Evolutionary conservation across 2,113 vertebrate species (phyloP), one percentile per base, ranked within the genome.

Genomic region (Tringa solitaria): DNA sequence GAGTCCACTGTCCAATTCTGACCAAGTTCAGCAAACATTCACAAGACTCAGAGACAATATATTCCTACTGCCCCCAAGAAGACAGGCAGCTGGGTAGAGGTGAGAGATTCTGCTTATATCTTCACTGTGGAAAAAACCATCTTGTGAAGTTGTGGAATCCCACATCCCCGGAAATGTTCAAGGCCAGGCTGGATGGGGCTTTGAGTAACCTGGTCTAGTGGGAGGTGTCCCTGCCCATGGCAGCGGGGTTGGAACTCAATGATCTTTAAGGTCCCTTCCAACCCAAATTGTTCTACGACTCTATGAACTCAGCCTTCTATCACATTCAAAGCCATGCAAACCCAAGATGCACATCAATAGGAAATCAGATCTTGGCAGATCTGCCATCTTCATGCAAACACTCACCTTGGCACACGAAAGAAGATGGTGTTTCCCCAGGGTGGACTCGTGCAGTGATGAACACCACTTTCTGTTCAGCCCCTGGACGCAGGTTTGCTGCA

Each of bases 331-430:
- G 39, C 27, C 7, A 3, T 3, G n/a, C 68, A 54, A 64, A 74
- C 12, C 26, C 24, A 39, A 10, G 10, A 14, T 6, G 0, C 0
- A 0, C 22, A 76, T 3, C 2, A 2, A 32, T 4, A 64, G 64
- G 43, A 82, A 39, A 53, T 4, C 17, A 18, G 46, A 21, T 28
- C 26, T 78, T 33, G 6, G 3, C 43, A 48, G 39, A 26, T 14
- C 24, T 35, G 33, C 24, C 46, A 4, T 10, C 63, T 22, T 15
- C 24, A 18, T 32, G 63, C 78, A 70, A 33, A n/a, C 56, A 90
- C 98, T 99, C 97, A 99, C 99, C 99, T 98, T 99, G 99, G 97
- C 99, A 99, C 89, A 99, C 97, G 11, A 99, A 99, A 76, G 99
- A 99, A 69, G 99, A 99, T 6, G 99, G 99, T 24, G 99, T 99